Conservation (phyloP, 2,113 vertebrate genomes). For the Equus quagga region DNA sequence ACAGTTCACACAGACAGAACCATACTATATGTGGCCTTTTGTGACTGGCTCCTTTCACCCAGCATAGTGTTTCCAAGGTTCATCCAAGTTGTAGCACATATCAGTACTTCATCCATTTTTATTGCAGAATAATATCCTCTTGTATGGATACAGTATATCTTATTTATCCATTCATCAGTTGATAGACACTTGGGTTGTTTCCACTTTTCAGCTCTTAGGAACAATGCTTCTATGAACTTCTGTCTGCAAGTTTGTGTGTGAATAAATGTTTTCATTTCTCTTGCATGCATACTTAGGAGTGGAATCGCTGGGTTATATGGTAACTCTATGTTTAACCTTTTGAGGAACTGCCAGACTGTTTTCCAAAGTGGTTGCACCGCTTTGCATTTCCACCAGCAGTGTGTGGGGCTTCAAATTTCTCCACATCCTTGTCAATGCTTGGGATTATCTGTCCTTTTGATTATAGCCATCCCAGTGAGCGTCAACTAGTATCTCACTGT, state of each 20-base stretch:
- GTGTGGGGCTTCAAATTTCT: neutral
- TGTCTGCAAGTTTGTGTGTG: neutral
- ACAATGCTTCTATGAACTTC: neutral
- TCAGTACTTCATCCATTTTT: neutral
- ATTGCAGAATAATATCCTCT: neutral
- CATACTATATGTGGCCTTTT: neutral
- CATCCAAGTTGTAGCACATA: neutral
- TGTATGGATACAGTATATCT: neutral
- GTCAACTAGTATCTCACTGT: neutral
- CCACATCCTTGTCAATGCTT: neutral
- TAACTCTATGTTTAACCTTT: neutral
- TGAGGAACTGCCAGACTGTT: neutral
- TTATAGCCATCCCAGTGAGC: neutral
- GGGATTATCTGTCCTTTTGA: neutral
- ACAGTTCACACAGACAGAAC: slow-evolving; percentile 35
- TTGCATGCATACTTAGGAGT: neutral
- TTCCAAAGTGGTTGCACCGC: neutral
- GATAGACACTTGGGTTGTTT: neutral
- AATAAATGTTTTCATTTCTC: neutral
- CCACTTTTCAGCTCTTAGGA: neutral
- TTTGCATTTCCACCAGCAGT: neutral
- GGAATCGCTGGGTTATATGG: neutral
- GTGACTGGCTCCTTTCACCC: neutral
- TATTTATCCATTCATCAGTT: neutral
- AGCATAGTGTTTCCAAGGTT: neutral